A percentile compares a stretch with the other conserved stretches of the same genome.
Conservation (phyloP, 2,113 vertebrate species). For the Centropus bengalensis region DNA sequence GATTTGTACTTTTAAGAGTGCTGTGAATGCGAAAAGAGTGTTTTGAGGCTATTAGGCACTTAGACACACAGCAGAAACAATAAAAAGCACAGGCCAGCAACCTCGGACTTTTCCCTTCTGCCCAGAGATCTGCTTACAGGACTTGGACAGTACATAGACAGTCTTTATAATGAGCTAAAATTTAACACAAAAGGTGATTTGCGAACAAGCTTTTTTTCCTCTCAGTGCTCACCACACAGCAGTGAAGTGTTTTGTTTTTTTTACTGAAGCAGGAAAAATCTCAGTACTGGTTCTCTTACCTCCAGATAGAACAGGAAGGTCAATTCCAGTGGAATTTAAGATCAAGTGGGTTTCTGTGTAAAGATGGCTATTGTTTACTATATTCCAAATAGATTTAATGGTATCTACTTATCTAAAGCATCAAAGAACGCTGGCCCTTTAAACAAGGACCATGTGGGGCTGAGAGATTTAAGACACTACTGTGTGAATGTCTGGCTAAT, state of each 20-base stretch:
- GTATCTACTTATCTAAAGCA: not conserved
- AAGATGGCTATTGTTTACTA: not conserved
- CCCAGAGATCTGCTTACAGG: not conserved
- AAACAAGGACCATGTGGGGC: not conserved
- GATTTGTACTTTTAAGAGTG: not conserved
- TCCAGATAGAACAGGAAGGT: not conserved
- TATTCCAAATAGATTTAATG: not conserved
- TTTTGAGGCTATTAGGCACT: not conserved
- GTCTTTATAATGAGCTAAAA: not conserved
- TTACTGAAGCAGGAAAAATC: not conserved
- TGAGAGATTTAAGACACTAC: not conserved
- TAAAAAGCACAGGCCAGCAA: not conserved
- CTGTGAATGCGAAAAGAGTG: not conserved
- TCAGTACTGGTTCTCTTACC: not conserved
- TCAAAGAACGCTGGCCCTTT: not conserved
- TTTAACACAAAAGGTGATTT: not conserved
- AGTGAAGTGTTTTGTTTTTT: not conserved
- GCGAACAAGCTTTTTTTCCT: not conserved
- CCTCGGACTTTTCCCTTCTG: not conserved
- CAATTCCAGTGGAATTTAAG: not conserved
- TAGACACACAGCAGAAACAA: not conserved
- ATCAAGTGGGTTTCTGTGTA: not conserved
- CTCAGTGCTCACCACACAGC: not conserved
- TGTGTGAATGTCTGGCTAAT: not conserved
- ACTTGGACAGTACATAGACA: not conserved